Conservation (phyloP, 2,888 invertebrate genomes). For the Athripsodes cinereus region DNA sequence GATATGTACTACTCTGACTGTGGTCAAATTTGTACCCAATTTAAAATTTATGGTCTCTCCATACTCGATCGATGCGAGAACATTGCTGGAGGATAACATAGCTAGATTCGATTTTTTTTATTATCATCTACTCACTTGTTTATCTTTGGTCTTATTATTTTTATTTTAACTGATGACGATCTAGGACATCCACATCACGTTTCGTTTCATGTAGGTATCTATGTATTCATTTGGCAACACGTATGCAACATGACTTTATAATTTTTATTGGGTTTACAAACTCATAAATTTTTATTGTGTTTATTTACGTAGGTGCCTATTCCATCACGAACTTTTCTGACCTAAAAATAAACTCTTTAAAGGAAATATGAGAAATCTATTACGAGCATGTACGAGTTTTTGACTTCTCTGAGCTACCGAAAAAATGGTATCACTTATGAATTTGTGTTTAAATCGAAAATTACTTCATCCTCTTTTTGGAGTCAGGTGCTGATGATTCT, state of each 20-base stretch:
- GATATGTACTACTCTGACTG: neutral
- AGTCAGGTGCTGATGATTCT: no score
- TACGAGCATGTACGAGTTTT: no score
- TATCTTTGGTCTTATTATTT: no score
- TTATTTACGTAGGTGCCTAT: neutral
- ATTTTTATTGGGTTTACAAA: neutral
- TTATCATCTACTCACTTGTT: no score
- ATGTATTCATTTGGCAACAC: neutral
- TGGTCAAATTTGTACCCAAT: conserved; percentile 1
- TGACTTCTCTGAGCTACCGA: no score
- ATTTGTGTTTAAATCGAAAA: no score
- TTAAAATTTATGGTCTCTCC: neutral
- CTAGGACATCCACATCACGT: neutral
- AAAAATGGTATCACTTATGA: no score
- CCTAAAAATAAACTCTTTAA: no score
- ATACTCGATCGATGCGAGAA: neutral
- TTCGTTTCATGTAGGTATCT: neutral
- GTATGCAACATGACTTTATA: no score
- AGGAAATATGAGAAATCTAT: no score
- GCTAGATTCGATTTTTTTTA: no score
- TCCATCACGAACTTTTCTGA: neutral
- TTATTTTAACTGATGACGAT: neutral
- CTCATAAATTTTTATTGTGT: neutral
- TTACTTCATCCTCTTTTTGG: no score
- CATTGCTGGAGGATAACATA: neutral